Evolutionary conservation across 2,888 invertebrate genomes (phyloP).

Genomic region (Meta bourneti): DNA sequence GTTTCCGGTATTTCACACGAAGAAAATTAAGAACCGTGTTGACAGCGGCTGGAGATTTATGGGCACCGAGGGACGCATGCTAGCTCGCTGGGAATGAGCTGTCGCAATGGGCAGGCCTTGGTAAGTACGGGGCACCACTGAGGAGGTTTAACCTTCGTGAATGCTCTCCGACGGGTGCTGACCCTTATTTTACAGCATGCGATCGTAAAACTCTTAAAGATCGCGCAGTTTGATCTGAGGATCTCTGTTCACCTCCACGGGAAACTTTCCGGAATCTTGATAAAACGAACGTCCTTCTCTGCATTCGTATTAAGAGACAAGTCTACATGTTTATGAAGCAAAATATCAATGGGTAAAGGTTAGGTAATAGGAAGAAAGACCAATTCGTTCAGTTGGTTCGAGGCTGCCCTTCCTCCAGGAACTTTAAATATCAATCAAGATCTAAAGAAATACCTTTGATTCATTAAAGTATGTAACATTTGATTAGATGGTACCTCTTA

Average conservation of each 20-base stretch:
- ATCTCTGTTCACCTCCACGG: too few species aligned
- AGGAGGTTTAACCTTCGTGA: constrained; percentile 3
- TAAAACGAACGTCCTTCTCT: neutral
- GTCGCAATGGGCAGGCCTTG: neutral
- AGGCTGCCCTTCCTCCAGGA: too few species aligned
- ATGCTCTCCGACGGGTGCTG: constrained; percentile 7
- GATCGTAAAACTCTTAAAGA: neutral
- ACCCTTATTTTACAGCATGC: constrained; percentile 4
- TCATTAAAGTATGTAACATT: too few species aligned
- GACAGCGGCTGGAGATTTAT: constrained; percentile 24
- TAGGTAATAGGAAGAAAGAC: too few species aligned
- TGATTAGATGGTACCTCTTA: too few species aligned
- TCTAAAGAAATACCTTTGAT: too few species aligned
- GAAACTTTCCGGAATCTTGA: neutral
- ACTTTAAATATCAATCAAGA: too few species aligned
- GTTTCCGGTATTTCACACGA: constrained; percentile 18
- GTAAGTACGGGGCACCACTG: neutral
- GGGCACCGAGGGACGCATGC: neutral
- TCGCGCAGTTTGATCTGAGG: too few species aligned
- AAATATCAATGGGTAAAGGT: too few species aligned
- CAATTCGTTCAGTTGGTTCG: too few species aligned
- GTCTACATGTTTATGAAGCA: too few species aligned
- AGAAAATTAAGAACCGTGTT: constrained; percentile 18
- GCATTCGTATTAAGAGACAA: too few species aligned
- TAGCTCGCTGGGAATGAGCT: neutral